A percentile compares a stretch with the other conserved stretches of the same genome.
Conservation (phyloP, 2,797 vertebrate genomes). For the Nannoperca obscura region DNA sequence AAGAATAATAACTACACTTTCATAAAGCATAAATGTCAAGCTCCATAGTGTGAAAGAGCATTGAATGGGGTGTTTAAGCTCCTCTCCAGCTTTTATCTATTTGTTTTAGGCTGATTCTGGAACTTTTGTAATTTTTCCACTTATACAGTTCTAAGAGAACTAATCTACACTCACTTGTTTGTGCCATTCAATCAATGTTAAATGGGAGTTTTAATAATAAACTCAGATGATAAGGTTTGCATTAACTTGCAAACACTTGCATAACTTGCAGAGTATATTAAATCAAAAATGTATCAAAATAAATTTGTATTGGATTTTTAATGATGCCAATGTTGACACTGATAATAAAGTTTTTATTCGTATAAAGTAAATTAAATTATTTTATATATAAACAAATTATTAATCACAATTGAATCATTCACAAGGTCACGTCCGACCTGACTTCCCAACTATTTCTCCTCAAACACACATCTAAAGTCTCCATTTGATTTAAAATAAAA, state of each 20-base stretch:
- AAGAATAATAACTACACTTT: background rate
- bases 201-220: background rate
- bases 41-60: background rate
- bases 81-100: background rate
- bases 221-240: background rate
- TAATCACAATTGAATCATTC: background rate
- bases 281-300: too few species aligned
- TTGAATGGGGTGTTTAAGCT: conserved; percentile 4
- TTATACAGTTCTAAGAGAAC: background rate
- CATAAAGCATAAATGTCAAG: background rate
- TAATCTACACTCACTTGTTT: background rate
- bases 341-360: too few species aligned
- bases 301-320: too few species aligned
- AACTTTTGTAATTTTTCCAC: background rate
- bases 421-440: background rate
- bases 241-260: too few species aligned
- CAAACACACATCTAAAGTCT: background rate
- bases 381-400: too few species aligned
- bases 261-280: too few species aligned
- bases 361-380: too few species aligned
- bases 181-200: background rate
- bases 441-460: background rate
- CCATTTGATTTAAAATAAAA: background rate
- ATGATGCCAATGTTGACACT: too few species aligned
- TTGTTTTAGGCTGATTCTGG: conserved; percentile 12